Conservation (phyloP, 2,113 vertebrate species). For the Pollachius pollachius region DNA sequence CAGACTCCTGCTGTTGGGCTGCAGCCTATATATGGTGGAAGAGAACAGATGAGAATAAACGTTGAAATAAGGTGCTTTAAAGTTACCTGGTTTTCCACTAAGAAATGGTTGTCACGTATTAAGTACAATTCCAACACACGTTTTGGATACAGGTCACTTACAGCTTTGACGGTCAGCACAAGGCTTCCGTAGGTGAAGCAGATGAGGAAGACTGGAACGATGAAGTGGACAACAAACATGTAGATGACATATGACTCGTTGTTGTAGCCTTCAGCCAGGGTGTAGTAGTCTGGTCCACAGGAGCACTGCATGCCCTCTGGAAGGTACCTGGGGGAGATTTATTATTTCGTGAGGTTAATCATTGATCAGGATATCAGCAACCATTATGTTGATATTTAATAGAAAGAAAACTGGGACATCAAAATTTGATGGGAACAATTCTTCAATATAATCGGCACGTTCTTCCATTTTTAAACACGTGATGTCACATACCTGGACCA, state of each 20-base stretch:
- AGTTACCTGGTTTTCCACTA: not conserved
- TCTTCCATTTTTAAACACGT: not conserved
- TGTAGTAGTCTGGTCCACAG: conserved; percentile 78
- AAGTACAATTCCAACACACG: not conserved
- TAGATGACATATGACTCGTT: conserved; percentile 78
- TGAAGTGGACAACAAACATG: conserved; percentile 74
- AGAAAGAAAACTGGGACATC: not conserved
- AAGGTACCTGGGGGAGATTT: conserved; percentile 63
- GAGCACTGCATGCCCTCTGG: conserved; percentile 78
- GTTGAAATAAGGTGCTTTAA: not conserved
- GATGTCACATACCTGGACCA: conserved; percentile 75
- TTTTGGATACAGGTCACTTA: conserved; percentile 34
- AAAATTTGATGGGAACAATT: too few relatives aligned
- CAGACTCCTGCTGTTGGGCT: conserved; percentile 78
- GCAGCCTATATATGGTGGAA: conserved; percentile 59
- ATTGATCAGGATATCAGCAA: not conserved
- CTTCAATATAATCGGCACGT: not conserved
- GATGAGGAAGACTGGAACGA: conserved; percentile 66
- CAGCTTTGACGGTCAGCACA: conserved; percentile 78
- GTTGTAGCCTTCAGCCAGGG: conserved; percentile 74
- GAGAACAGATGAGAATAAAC: not conserved
- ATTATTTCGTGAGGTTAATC: not conserved
- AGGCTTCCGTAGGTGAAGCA: conserved; percentile 80
- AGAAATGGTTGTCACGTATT: not conserved
- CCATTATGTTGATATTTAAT: not conserved